phyloP scores from a whole-genome alignment of 1,140 invertebrate species.

The Drosophila pseudoananassae region DNA sequence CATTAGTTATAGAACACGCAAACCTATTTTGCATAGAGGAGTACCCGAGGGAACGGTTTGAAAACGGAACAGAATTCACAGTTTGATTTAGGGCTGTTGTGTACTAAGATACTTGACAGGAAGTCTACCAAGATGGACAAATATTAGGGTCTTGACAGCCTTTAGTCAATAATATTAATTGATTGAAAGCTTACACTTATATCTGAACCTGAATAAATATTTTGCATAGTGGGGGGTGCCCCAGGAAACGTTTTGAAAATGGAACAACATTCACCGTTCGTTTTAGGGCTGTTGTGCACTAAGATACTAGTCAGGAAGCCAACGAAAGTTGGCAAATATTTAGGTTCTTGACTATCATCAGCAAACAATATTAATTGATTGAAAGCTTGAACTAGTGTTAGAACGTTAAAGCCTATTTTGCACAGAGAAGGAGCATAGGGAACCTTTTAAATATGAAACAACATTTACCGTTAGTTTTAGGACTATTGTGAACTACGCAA shows the following conservation, averaged over 20 bases:
- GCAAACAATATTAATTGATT: no score
- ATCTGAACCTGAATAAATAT: conserved; percentile 41
- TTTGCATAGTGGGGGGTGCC: conserved; percentile 43
- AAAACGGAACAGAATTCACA: conserved; percentile 33
- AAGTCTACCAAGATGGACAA: conserved; percentile 24
- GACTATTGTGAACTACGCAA: conserved; percentile 2
- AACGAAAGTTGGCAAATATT: conserved; percentile 30
- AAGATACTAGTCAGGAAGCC: conserved; percentile 18
- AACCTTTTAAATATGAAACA: conserved; percentile 39
- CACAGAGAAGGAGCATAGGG: not conserved
- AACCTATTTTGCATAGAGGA: conserved; percentile 49
- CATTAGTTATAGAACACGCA: conserved; percentile 54
- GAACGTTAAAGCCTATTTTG: conserved; percentile 48
- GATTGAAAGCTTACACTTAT: conserved; percentile 6
- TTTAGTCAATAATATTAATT: no score
- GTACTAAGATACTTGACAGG: conserved; percentile 5
- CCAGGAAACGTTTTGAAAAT: conserved; percentile 35
- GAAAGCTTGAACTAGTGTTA: conserved; percentile 17
- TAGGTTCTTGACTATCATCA: not conserved
- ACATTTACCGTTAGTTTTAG: conserved; percentile 19
- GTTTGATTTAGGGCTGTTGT: conserved; percentile 15
- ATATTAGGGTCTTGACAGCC: conserved; percentile 10
- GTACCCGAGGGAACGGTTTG: conserved; percentile 33
- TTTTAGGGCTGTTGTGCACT: conserved; percentile 10
- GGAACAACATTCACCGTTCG: conserved; percentile 26